Base-by-base conservation (phyloP, 2,888 invertebrate genomes). In the Ectemnius cavifrons region DNA sequence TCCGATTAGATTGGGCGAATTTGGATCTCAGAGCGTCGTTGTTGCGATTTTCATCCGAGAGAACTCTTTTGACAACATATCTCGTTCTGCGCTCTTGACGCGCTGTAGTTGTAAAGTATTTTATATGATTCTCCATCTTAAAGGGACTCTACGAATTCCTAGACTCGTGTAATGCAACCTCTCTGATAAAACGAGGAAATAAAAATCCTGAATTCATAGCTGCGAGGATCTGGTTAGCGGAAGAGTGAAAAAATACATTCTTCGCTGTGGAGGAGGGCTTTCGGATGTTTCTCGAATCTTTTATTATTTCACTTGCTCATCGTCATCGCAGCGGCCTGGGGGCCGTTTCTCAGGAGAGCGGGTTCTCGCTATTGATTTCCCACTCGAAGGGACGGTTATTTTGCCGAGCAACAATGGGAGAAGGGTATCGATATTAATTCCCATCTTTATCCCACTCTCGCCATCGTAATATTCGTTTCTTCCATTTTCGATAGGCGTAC, bases 81-180 rank as follows among this genome's bases (percentile, higher is more conserved):
- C 37, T 8, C 11, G 8, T 8, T 8, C 37, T 4, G 37, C 37
- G 37, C 13, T 23, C 59, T 63, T 67, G 67, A 63, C 76, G 70
- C 73, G 75, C 67, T 59, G 62, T 71, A 71, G 70, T 73, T 78
- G 73, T 78, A 77, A 77, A 77, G 76, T 77, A 77, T 78, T 78
- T 78, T 78, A 77, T 77, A 61, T 77, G 52, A 71, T 60, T 65
- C 46, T 64, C 52, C 63, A 47, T 63, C 66, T 59, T 67, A 58
- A 52, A 69, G 67, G 64, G 18, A 16, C 28, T 70, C 57, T 61
- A 58, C 75, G 67, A 67, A 76, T 69, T 76, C 59, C 27, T 68
- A 77, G 69, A 60, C 37, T 56, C 72, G 69, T 61, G 66, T 69
- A 66, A 75, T 64, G 71, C 67, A 52, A 14, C 63, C 64, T 61